Evolutionary conservation across 1,140 invertebrate species (phyloP).

Genomic region (Drosophila novamexicana): DNA sequence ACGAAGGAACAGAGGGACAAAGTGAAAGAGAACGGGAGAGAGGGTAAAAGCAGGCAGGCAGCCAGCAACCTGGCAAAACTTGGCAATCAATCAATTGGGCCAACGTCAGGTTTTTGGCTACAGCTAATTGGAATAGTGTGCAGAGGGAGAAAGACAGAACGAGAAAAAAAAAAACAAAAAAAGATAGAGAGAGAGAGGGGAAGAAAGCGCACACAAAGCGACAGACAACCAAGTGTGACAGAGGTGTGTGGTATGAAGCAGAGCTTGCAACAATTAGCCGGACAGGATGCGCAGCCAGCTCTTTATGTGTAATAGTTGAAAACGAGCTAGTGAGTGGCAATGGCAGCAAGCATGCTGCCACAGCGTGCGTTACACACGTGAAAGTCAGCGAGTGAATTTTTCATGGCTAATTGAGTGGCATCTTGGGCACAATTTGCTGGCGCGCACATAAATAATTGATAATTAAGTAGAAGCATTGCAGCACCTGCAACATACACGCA

Average conservation of each 20-base stretch:
- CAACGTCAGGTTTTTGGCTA: conserved; percentile 30
- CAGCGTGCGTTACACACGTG: neutral
- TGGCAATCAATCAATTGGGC: conserved; percentile 77
- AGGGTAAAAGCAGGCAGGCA: neutral
- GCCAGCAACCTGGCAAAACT: conserved; percentile 40
- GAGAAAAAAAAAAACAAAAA: neutral
- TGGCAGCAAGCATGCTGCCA: neutral
- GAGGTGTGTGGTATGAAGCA: neutral
- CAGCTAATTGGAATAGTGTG: conserved; percentile 63
- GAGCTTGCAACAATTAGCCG: conserved; percentile 35
- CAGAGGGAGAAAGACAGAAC: conserved; percentile 13
- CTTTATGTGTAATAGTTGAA: neutral
- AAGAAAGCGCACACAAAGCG: neutral
- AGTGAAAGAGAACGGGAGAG: neutral
- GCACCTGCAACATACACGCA: conserved; percentile 48
- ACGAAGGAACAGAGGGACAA: neutral
- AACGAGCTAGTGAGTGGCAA: neutral
- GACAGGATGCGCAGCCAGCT: conserved; percentile 2
- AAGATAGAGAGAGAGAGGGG: neutral
- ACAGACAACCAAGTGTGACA: conserved; percentile 14
- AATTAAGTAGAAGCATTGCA: conserved; percentile 45
- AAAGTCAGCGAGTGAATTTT: conserved; percentile 67
- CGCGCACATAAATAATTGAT: conserved; percentile 78
- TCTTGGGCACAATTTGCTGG: conserved; percentile 70
- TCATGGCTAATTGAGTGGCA: conserved; percentile 79